These are phyloP conservation scores for Drosophila eugracilis DNA, from an alignment of 1,140 invertebrate species.

Conservation along the genomic window DNA sequence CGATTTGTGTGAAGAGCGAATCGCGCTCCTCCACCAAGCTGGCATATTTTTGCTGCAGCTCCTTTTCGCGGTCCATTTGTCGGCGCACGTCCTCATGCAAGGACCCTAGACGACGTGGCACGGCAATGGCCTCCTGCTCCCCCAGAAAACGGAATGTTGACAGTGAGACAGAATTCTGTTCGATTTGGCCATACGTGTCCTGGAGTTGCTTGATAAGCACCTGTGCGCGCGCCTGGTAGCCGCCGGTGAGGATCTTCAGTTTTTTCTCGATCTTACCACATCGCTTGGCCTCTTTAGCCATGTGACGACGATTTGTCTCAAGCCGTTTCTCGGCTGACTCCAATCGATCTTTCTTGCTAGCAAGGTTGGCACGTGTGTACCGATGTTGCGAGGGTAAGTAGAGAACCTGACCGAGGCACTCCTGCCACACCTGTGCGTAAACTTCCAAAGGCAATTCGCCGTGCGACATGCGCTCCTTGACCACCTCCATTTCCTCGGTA, in stretches of 20 bases:
- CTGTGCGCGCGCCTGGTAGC: slow-evolving; percentile 94
- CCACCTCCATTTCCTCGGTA: slow-evolving; percentile 93
- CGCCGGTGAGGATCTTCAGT: slow-evolving; percentile 96
- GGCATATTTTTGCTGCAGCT: slow-evolving; percentile 88
- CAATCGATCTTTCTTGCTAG: slow-evolving; percentile 97
- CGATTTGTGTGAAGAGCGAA: slow-evolving; percentile 51
- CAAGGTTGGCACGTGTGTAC: slow-evolving; percentile 97
- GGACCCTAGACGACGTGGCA: slow-evolving; percentile 94
- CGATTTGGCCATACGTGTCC: slow-evolving; percentile 95
- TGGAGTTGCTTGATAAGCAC: slow-evolving; percentile 95
- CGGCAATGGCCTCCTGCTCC: slow-evolving; percentile 95
- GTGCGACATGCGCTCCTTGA: slow-evolving; percentile 97
- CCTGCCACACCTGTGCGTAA: slow-evolving; percentile 98
- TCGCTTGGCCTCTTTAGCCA: slow-evolving; percentile 97
- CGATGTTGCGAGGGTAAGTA: slow-evolving; percentile 95
- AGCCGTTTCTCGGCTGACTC: slow-evolving; percentile 96
- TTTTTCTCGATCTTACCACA: slow-evolving; percentile 99
- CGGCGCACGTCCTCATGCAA: slow-evolving; percentile 96
- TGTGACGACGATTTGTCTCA: slow-evolving; percentile 96
- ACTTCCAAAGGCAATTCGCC: slow-evolving; percentile 96
- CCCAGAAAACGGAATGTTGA: slow-evolving; percentile 97
- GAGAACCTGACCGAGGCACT: slow-evolving; percentile 95
- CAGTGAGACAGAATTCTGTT: slow-evolving; percentile 94
- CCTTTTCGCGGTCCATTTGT: slow-evolving; percentile 95
- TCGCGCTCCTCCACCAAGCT: slow-evolving; percentile 69